Evolutionary conservation across 2,888 invertebrate genomes (phyloP).

Genomic region (Eumerus sabulonum): DNA sequence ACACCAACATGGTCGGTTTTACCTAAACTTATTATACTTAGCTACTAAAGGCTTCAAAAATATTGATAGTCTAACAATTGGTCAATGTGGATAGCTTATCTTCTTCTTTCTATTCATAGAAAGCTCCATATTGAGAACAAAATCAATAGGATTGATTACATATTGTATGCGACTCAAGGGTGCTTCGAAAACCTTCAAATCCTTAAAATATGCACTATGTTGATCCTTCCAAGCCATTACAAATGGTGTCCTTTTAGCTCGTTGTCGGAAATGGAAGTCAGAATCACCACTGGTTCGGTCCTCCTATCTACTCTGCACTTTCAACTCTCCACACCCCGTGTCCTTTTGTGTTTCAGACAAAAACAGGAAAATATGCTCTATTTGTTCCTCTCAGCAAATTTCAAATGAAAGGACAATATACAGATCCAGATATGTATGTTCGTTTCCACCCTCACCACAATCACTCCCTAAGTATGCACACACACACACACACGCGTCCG

Average conservation of each 20-base stretch:
- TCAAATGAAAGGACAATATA: slow-evolving; percentile 60
- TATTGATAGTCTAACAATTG: no score
- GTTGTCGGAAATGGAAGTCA: slow-evolving; percentile 38
- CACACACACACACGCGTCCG: slow-evolving; percentile 53
- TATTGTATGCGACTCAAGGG: no score
- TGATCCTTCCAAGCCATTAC: slow-evolving; percentile 58
- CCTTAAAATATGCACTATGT: slow-evolving; percentile 39
- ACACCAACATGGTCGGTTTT: no score
- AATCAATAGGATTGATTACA: no score
- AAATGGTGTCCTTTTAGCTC: slow-evolving; percentile 55
- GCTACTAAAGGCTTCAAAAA: no score
- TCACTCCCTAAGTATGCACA: slow-evolving; percentile 37
- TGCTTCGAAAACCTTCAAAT: slow-evolving; percentile 16
- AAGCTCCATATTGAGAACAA: no score
- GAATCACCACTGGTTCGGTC: not conserved
- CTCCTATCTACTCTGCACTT: slow-evolving; percentile 18
- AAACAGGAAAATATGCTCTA: slow-evolving; percentile 66
- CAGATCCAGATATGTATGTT: slow-evolving; percentile 35
- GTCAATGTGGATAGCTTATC: no score
- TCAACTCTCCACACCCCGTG: not conserved
- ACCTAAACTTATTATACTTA: no score
- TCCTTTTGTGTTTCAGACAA: slow-evolving; percentile 44
- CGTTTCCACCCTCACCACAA: slow-evolving; percentile 49
- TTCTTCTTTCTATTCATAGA: no score
- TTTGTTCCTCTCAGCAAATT: slow-evolving; percentile 58